Conservation (phyloP, 1,140 invertebrate species). For the Ooceraea biroi region DNA sequence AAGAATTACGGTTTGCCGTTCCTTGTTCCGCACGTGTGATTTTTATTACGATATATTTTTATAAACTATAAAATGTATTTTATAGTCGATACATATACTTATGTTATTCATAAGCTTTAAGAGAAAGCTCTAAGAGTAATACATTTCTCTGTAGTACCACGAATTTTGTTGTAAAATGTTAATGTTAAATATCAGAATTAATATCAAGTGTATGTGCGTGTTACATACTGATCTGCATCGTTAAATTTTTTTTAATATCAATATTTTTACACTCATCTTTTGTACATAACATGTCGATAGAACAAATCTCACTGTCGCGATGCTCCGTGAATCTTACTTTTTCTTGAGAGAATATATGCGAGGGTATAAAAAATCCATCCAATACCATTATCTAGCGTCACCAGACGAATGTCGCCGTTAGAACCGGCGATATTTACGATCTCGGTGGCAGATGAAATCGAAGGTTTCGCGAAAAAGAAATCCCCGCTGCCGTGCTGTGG, state of each 20-base stretch:
- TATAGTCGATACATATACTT: background rate
- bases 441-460: constrained; percentile 66
- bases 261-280: background rate
- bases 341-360: constrained; percentile 38
- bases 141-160: too few relatives aligned
- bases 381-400: constrained; percentile 56
- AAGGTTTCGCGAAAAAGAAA: constrained; percentile 21
- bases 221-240: background rate
- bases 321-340: background rate
- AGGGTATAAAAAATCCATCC: constrained; percentile 53
- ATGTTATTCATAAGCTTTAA: background rate
- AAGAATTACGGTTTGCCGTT: constrained; percentile 14
- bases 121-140: too few relatives aligned
- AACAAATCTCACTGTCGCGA: background rate
- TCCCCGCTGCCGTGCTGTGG: background rate
- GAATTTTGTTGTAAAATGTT: too few relatives aligned
- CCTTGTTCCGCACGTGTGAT: background rate
- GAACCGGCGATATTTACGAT: constrained; percentile 63
- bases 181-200: too few relatives aligned
- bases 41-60: background rate
- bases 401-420: constrained; percentile 34
- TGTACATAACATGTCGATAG: background rate
- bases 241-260: background rate
- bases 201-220: background rate
- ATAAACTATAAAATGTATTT: background rate